Evolutionary conservation across 2,888 invertebrate species (phyloP).

Genomic region (Cyaniris semiargus): DNA sequence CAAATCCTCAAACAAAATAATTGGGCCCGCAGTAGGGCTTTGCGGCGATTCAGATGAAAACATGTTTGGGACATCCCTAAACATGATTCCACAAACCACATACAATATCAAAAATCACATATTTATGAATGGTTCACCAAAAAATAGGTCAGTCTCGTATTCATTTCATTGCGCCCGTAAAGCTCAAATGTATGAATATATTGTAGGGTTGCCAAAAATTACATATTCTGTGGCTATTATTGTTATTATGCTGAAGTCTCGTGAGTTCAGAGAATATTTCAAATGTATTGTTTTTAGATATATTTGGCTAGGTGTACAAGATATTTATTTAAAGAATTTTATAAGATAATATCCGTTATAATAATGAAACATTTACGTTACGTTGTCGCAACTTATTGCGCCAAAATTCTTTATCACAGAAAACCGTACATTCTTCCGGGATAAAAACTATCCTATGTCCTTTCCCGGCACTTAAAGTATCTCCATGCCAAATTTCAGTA

Average conservation of each 20-base stretch:
- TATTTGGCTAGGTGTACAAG: no score
- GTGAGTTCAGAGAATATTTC: background rate
- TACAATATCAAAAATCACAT: constrained; percentile 41
- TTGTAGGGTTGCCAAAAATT: constrained; percentile 26
- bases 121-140: constrained; percentile 44
- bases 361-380: no score
- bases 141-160: constrained; percentile 45
- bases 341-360: no score
- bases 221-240: background rate
- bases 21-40: background rate
- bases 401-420: no score
- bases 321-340: no score
- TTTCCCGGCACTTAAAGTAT: no score
- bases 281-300: background rate
- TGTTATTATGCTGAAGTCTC: background rate
- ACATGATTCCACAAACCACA: background rate
- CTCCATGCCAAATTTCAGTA: no score
- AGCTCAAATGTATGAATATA: constrained; percentile 45
- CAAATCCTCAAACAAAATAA: background rate
- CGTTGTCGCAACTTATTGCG: no score
- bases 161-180: constrained; percentile 43
- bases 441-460: no score
- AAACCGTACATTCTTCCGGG: no score
- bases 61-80: background rate
- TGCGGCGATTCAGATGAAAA: background rate